phyloP scores from a whole-genome alignment of 2,888 invertebrate genomes.

The Nesidiocoris tenuis region DNA sequence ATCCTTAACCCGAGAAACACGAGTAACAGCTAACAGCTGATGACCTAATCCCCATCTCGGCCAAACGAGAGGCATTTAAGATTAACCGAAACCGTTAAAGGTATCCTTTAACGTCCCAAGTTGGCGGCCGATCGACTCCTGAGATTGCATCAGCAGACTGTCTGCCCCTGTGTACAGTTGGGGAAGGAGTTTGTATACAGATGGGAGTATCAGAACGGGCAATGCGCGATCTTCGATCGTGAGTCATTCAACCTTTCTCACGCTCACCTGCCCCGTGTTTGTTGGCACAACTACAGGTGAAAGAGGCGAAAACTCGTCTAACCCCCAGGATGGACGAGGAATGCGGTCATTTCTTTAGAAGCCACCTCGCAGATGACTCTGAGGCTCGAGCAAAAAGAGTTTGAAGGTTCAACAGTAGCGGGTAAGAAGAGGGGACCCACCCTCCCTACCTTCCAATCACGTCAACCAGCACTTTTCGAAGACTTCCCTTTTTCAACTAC shows the following conservation, averaged over 20 bases:
- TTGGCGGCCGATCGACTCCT: too few relatives aligned
- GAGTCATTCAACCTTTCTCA: background rate
- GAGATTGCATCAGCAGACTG: too few relatives aligned
- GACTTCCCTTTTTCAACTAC: background rate
- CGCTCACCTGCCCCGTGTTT: background rate
- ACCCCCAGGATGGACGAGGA: background rate
- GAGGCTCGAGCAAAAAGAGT: background rate
- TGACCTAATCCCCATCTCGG: too few relatives aligned
- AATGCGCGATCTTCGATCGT: too few relatives aligned
- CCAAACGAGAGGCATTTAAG: too few relatives aligned
- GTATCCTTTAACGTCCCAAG: too few relatives aligned
- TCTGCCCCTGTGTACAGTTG: too few relatives aligned
- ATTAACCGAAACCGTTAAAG: too few relatives aligned
- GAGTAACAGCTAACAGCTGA: too few relatives aligned
- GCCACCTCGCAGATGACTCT: background rate
- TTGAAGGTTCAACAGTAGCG: background rate
- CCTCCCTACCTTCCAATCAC: background rate
- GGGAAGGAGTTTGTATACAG: too few relatives aligned
- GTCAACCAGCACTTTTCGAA: background rate
- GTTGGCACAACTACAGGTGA: background rate
- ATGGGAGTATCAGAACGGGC: too few relatives aligned
- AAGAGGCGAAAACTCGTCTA: background rate
- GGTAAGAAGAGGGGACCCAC: background rate
- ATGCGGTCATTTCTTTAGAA: background rate
- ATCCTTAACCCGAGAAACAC: too few relatives aligned